Base-by-base conservation (phyloP, 2,113 vertebrate species). In the Psilopsiagon aurifrons region DNA sequence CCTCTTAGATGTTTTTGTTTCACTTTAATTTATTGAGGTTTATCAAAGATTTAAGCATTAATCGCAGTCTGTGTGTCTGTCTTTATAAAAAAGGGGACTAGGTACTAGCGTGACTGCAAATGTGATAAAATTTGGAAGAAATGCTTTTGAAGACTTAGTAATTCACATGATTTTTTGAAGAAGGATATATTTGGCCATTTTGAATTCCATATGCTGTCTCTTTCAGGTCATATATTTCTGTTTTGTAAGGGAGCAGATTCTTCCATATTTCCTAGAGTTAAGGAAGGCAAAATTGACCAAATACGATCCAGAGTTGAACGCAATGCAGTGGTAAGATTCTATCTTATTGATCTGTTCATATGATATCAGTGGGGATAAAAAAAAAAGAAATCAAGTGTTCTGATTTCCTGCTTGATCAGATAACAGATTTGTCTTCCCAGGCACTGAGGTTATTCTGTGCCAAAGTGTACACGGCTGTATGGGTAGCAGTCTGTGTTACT, bases 221-320 rank as follows among this genome's bases (percentile, higher is more conserved):
- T 94, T 94, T 83, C 39, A 99, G 99, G 99, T 67, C 99, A 99
- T 67, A 97, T 99, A 86, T 99, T 98, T 81, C 97, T 99, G 59
- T 99, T 99, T 95, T 99, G 99, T 95, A 99, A 99, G 98, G 99
- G 99, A 81, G 99, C 99, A 27, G 99, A 99, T 97, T 99, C 99
- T 35, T 98, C 99, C 63, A 99, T 99, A 97, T 99, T 99, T 94
- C 99, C 99, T 84, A 97, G 98, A 83, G 99, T 99, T 24, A 93
- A 98, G 85, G 98, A 99, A 89, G 99, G 99, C 94, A 99, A 99
- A 98, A 98, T 99, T 91, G 99, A 99, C 2, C 98, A 99, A 97
- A 95, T 99, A 89, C 98, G 83, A 86, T 97, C 99, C 63, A 97
- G 99, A 86, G 99, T 99, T 88, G 98, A 99, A 91, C 99, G 98